A percentile compares a stretch with the other conserved stretches of the same genome.
phyloP scores from a whole-genome alignment of 2,797 vertebrate genomes.

The Chromobotia macracanthus region DNA sequence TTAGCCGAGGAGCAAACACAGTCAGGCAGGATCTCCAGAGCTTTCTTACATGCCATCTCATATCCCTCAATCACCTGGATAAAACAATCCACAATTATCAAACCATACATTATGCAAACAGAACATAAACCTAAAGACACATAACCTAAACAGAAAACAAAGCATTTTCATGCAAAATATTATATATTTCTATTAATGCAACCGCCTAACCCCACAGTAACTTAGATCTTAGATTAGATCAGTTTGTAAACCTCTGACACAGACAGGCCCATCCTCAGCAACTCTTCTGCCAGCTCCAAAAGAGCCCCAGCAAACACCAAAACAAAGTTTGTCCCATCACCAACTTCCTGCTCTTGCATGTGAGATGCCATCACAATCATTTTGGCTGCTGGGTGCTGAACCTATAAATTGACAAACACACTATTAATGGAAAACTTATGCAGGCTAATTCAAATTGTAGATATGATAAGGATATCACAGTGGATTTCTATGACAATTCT shows the following conservation, averaged over 20 bases:
- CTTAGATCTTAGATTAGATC: no score
- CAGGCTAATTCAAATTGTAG: neutral
- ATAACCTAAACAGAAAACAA: neutral
- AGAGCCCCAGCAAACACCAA: slow-evolving; percentile 95
- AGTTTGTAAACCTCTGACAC: slow-evolving; percentile 86
- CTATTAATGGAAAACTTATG: neutral
- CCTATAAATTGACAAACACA: slow-evolving; percentile 72
- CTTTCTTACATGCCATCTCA: slow-evolving; percentile 90
- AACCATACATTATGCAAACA: neutral
- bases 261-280: slow-evolving; percentile 93
- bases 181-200: no score
- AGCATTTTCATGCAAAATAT: no score
- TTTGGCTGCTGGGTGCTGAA: slow-evolving; percentile 97
- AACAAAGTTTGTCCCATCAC: slow-evolving; percentile 98
- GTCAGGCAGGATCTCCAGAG: slow-evolving; percentile 89
- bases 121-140: neutral
- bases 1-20: slow-evolving; percentile 90
- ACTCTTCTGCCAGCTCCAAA: slow-evolving; percentile 91
- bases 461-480: neutral
- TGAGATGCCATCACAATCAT: slow-evolving; percentile 99
- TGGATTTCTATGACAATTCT: neutral
- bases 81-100: slow-evolving; percentile 14
- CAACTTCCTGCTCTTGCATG: slow-evolving; percentile 98
- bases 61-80: slow-evolving; percentile 94
- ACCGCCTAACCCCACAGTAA: no score